These are phyloP conservation scores for Xiphydria camelus DNA, from an alignment of 2,888 invertebrate genomes.

Conservation along the genomic window DNA sequence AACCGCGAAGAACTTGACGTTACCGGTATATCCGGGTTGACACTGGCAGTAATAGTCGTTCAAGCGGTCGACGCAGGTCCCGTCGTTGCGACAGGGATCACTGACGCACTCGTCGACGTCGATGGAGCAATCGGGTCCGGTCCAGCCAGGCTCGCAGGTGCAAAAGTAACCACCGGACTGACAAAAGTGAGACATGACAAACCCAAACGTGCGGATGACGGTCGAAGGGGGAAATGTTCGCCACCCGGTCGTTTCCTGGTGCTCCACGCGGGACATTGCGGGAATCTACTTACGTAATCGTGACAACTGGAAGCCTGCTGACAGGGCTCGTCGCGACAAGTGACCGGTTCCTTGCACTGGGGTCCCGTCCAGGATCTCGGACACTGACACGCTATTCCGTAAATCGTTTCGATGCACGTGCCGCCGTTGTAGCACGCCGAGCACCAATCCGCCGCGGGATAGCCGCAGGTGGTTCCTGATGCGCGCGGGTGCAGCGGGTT, in stretches of 20 bases:
- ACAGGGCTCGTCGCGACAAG: conserved; percentile 63
- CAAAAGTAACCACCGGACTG: conserved; percentile 67
- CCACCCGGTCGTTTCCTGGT: background rate
- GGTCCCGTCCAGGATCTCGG: conserved; percentile 49
- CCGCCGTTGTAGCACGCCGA: conserved; percentile 61
- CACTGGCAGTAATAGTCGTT: conserved; percentile 66
- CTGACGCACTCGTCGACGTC: conserved; percentile 63
- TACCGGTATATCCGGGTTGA: conserved; percentile 64
- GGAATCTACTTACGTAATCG: conserved; percentile 65
- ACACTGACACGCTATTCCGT: conserved; percentile 45
- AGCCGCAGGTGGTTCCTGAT: conserved; percentile 39
- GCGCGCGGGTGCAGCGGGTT: too few species aligned
- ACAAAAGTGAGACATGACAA: conserved; percentile 21
- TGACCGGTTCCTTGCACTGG: conserved; percentile 58
- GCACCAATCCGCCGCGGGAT: conserved; percentile 44
- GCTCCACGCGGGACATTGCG: conserved; percentile 3
- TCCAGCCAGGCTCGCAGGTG: conserved; percentile 73
- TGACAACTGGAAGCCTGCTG: conserved; percentile 65
- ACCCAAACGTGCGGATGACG: background rate
- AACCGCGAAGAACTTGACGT: conserved; percentile 13
- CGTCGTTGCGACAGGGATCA: conserved; percentile 69
- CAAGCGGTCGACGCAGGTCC: conserved; percentile 62
- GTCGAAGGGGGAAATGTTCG: conserved; percentile 1
- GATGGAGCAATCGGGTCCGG: conserved; percentile 64
- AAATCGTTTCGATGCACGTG: conserved; percentile 51